Conservation (phyloP, 2,797 vertebrate genomes). For the Echeneis naucrates region DNA sequence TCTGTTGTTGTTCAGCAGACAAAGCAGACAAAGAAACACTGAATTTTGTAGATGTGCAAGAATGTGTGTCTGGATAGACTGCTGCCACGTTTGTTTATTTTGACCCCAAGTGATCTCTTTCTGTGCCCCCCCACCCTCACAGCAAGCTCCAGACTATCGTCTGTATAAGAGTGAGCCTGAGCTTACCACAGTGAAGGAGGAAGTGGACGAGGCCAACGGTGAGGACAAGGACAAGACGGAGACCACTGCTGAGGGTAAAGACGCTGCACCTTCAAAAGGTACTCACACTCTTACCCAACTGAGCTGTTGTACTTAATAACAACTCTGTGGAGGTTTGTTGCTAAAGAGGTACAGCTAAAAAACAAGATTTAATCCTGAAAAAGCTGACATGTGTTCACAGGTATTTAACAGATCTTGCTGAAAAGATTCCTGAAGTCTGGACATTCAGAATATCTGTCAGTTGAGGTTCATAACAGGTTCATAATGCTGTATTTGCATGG, state of each 20-base stretch:
- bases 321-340: no score
- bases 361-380: no score
- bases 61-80: neutral
- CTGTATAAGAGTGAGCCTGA: conserved; percentile 98
- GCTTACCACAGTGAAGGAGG: conserved; percentile 96
- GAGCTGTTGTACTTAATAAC: neutral
- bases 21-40: no score
- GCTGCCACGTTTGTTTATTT: neutral
- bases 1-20: no score
- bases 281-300: neutral
- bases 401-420: no score
- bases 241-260: conserved; percentile 80
- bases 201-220: conserved; percentile 89
- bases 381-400: neutral
- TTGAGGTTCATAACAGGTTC: no score
- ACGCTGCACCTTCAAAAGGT: conserved; percentile 88
- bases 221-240: conserved; percentile 88
- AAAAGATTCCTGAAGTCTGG: no score
- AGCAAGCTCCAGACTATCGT: conserved; percentile 94
- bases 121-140: conserved; percentile 6
- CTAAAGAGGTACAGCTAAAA: no score
- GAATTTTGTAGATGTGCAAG: neutral
- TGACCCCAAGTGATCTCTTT: neutral
- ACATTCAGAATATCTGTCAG: no score
- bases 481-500: no score